Conservation (phyloP, 2,113 vertebrate genomes). For the Microcebus tavaratra region DNA sequence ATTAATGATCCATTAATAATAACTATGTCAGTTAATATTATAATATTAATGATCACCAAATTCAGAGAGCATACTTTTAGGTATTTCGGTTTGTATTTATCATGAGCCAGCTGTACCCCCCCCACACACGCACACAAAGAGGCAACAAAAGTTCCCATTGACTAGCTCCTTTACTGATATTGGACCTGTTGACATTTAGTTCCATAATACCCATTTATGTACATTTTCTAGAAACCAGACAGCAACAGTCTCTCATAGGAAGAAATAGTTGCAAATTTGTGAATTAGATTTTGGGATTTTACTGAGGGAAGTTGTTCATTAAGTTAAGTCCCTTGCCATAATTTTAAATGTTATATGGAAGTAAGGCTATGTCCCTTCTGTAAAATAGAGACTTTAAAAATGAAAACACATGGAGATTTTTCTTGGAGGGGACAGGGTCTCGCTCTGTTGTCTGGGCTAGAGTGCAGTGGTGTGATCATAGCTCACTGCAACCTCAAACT, state of each 20-base stretch:
- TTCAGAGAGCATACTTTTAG: constrained; percentile 3
- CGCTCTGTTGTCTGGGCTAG: too few species aligned
- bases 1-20: constrained; percentile 34
- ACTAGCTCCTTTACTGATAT: background rate
- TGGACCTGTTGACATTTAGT: constrained; percentile 25
- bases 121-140: background rate
- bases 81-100: constrained; percentile 25
- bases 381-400: constrained; percentile 49
- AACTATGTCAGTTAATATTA: constrained; percentile 14
- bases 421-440: too few species aligned
- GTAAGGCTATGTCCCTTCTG: background rate
- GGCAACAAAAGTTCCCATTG: background rate
- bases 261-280: constrained; percentile 45
- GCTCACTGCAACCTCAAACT: too few species aligned
- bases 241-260: background rate
- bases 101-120: background rate
- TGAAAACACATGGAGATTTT: background rate
- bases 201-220: constrained; percentile 15
- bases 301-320: background rate
- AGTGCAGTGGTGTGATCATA: too few species aligned
- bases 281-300: constrained; percentile 49
- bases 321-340: constrained; percentile 23
- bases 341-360: constrained; percentile 39
- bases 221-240: constrained; percentile 15
- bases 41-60: constrained; percentile 21